Base-by-base conservation (phyloP, 2,797 vertebrate genomes). In the Buphagus erythrorhynchus region DNA sequence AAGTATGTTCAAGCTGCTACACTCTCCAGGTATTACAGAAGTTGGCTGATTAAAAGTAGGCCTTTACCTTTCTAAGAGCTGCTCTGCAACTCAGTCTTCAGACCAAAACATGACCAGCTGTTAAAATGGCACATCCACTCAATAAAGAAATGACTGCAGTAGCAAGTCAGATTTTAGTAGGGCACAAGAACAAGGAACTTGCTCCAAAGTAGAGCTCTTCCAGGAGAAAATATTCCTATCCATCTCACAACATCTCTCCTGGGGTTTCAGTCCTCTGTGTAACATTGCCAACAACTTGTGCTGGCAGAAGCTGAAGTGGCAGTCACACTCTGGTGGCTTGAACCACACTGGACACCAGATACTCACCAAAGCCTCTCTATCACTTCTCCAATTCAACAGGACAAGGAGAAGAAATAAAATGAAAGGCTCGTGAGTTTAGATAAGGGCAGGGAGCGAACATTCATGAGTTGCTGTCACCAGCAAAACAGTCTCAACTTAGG, bases 221-320 rank as follows among this genome's bases (percentile, higher is more conserved):
- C 63, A 67, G 38, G n/a, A 86, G 78, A 66, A 95, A 52, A 61
- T n/a, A 77, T n/a, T 66, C 71, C 68, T 77, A 90, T 91, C 63
- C 73, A 68, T 63, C 80, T 96, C 51, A 42, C 5, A 48, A 8
- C 2, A 62, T 24, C 68, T 73, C 68, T 11, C 11, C 33, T 59
- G 68, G 80, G 66, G 33, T 55, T 33, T 55, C 88, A 96, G 75
- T 26, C 65, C 18, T 63, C 63, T 16, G 28, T 58, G 35, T n/a
- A 20, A 82, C 51, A 48, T 13, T 96, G 84, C 40, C 74, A 88
- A 82, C 49, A 95, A 95, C 16, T 86, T 74, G 55, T 17, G 11
- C 38, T 92, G 92, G 93, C 81, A 95, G 82, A 84, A 95, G 74
- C 35, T 94, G 54, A 96, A 89, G 35, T 35, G 35, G 46, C 54